Evolutionary conservation across 2,797 vertebrate species (phyloP).

Genomic region (Craterocephalus amniculus): DNA sequence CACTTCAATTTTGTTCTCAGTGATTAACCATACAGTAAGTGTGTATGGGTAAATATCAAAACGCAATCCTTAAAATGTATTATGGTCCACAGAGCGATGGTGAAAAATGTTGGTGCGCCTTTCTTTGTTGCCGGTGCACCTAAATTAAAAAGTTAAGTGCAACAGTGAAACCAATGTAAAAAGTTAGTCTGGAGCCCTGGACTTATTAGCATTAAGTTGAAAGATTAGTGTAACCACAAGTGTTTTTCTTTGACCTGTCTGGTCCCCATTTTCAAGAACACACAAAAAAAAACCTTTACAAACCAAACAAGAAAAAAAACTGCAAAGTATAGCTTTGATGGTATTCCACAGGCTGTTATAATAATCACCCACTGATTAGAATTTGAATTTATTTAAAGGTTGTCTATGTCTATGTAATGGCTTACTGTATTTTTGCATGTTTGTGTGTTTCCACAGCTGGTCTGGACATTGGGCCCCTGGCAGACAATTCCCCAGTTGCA

Average conservation of each 20-base stretch:
- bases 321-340: conserved; percentile 46
- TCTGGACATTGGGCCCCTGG: conserved; percentile 87
- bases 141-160: neutral
- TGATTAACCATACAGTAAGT: neutral
- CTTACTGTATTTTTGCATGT: conserved; percentile 61
- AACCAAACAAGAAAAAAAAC: conserved; percentile 21
- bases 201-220: neutral
- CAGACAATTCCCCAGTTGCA: conserved; percentile 85
- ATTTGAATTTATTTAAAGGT: conserved; percentile 43
- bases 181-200: neutral
- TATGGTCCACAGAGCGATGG: neutral
- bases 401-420: conserved; percentile 35
- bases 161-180: neutral
- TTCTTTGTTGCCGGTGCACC: neutral
- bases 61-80: too few species aligned
- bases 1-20: neutral
- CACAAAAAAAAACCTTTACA: neutral
- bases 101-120: neutral
- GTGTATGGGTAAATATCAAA: too few species aligned
- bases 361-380: conserved; percentile 48
- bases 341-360: conserved; percentile 47
- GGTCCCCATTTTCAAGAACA: neutral
- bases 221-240: neutral
- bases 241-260: too few species aligned
- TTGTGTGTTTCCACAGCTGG: conserved; percentile 85